A percentile compares a stretch with the other conserved stretches of the same genome.
Conservation (phyloP, 2,797 vertebrate genomes). For the Acanthiza pusilla region DNA sequence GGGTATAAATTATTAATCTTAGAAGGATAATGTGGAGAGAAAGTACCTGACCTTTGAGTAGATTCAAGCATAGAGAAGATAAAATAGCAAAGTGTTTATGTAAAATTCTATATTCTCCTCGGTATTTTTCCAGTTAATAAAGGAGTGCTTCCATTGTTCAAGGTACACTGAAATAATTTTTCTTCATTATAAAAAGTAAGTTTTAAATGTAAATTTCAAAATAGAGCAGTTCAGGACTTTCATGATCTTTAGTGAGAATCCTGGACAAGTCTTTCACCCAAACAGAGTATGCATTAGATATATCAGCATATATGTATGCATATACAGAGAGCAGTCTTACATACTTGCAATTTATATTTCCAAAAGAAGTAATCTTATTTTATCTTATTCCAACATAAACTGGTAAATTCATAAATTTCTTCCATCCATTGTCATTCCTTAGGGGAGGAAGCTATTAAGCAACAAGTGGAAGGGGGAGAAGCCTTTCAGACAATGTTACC, state of each 20-base stretch:
- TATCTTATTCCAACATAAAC: neutral
- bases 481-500: neutral
- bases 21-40: neutral
- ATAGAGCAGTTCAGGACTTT: neutral
- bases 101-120: neutral
- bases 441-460: neutral
- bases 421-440: neutral
- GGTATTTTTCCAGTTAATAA: neutral
- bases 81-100: neutral
- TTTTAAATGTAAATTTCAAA: neutral
- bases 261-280: neutral
- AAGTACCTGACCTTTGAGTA: neutral
- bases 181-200: neutral
- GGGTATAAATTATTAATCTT: neutral
- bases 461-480: neutral
- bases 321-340: neutral
- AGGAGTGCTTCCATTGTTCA: neutral
- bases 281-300: neutral
- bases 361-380: neutral
- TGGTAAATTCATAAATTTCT: neutral
- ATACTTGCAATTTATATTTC: neutral
- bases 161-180: neutral
- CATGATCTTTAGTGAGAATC: neutral
- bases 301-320: neutral
- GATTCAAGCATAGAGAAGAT: neutral